These are phyloP conservation scores for Diachasmimorpha longicaudata DNA, from an alignment of 1,140 invertebrate genomes.

Conservation along the genomic window DNA sequence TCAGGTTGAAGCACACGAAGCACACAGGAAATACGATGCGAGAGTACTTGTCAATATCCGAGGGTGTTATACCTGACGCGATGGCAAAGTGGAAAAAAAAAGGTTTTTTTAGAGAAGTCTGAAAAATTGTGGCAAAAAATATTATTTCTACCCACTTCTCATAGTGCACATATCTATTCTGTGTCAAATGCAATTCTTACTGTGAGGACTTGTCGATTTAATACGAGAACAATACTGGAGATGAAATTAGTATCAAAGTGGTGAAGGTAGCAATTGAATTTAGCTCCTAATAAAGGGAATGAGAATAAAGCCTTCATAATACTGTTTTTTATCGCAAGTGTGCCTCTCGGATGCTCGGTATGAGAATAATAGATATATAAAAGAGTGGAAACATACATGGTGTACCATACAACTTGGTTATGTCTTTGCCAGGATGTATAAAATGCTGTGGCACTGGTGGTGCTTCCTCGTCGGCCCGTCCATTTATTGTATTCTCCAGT, in stretches of 20 bases:
- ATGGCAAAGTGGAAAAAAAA: conserved; percentile 19
- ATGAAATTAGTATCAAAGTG: not conserved
- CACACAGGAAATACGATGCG: conserved; percentile 95
- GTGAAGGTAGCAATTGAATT: not conserved
- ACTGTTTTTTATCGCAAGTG: not conserved
- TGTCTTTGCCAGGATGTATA: conserved; percentile 81
- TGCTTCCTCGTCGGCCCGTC: conserved; percentile 73
- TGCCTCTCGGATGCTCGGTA: not conserved
- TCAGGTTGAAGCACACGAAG: conserved; percentile 96
- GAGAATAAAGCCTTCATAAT: not conserved
- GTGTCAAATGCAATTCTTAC: no score
- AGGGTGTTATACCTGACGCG: conserved; percentile 81
- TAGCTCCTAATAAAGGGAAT: not conserved
- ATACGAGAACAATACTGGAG: no score
- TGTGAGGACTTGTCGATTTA: no score
- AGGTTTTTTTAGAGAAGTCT: not conserved
- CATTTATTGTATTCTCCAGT: conserved; percentile 88
- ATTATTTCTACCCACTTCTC: no score
- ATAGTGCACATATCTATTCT: no score
- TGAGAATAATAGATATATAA: not conserved
- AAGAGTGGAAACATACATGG: conserved; percentile 31
- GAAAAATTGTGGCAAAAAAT: no score
- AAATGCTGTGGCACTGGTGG: conserved; percentile 76
- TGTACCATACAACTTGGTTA: conserved; percentile 81
- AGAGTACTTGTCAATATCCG: conserved; percentile 96